Evolutionary conservation across 2,888 invertebrate genomes (phyloP), one percentile per base, ranked within the genome.

Genomic region (Andricus curvator): DNA sequence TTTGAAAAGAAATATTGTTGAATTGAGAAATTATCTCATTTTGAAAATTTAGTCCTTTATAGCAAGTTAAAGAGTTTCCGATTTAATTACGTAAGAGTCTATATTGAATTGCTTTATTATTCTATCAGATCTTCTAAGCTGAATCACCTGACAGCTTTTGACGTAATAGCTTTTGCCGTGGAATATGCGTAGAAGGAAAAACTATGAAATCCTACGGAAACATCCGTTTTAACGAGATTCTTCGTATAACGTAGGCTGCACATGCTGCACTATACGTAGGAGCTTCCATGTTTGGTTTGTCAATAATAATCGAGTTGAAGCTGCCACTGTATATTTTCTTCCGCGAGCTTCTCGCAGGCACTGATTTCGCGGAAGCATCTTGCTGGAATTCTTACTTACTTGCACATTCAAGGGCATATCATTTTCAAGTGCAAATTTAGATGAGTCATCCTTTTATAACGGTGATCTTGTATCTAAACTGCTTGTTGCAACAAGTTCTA

Each of bases 261-360:
- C 11, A 48, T 29, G 25, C 51, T 70, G 13, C 62, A 25, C 11
- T 15, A 15, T 9, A 29, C 48, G 22, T 41, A 11, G 70, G 44
- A 51, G 25, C 51, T 66, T 77, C 78, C 78, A 81, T 84, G 85
- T 85, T 87, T 85, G 81, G 83, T 85, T 77, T 82, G 80, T 84
- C 85, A 83, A 85, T 87, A 86, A 81, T 83, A 85, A 84, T 67
- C 80, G 80, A 81, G 78, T 82, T 84, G 80, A 84, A 82, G 82
- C 80, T 80, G 81, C 44, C 13, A 22, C 33, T 86, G 86, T 87
- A 82, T 86, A 87, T 86, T 87, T 88, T 86, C 83, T 37, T 80
- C 41, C 56, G 20, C 76, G 78, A 85, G 82, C 4, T 15, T 83
- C 81, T 77, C 62, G 56, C 29, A 56, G 44, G 62, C 74, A 74